Base-by-base conservation (phyloP, 2,888 invertebrate genomes). In the Agrypnus murinus region DNA sequence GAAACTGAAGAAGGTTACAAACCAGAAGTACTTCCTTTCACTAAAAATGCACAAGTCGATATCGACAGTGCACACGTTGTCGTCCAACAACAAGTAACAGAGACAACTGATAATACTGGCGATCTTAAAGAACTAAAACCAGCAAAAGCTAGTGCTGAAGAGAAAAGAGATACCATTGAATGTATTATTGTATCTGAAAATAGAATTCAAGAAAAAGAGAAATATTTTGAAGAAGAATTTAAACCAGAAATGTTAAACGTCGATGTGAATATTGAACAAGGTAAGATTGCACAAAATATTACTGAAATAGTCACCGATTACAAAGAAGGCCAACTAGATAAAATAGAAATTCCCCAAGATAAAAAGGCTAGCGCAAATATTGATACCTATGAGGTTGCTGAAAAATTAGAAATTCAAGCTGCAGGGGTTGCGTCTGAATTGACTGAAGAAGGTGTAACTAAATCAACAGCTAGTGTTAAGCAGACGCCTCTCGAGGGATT, bases 171-270 rank as follows among this genome's bases (percentile, higher is more conserved):
- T 63, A 84, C 85, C 2, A 84, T 86, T 60, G 86, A 86, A 67
- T 85, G 88, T 75, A 71, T 90, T 48, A 83, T 87, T 15, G 79
- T 89, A 9, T 86, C 86, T 5, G 88, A 90, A 78, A 87, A 82
- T 77, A 64, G 83, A 25, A 72, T 81, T 7, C 80, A 83, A 75
- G 90, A 90, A 81, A 87, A 84, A 75, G 90, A 90, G 84, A 81
- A 83, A 32, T 81, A 83, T 55, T 86, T 89, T 74, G 79, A 79
- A 25, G 85, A 82, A 45, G 85, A 86, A 74, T 81, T 87, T 32
- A 84, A 84, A 76, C 89, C 90, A 5, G 85, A 86, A 38, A 82
- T 82, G 7, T 87, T 87, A 74, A 84, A 82, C 43, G 87, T 87
- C 4, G 84, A 85, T 31, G 74, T 89, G n/a, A 77, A 77, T 55